These are phyloP conservation scores for Theropithecus gelada DNA, from an alignment of 2,113 vertebrate species.

Conservation along the genomic window DNA sequence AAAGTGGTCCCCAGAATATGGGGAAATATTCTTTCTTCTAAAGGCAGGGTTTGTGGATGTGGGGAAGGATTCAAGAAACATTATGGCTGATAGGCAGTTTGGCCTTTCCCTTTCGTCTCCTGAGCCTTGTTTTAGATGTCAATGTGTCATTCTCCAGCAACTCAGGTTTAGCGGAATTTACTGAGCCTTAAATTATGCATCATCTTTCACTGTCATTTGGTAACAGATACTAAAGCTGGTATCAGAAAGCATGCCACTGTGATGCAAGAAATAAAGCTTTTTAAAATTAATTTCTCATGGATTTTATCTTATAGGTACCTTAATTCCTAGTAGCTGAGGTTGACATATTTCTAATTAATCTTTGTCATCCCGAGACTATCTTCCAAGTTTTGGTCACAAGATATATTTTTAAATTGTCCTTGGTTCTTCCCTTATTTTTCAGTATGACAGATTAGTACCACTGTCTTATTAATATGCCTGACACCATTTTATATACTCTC, in stretches of 20 bases:
- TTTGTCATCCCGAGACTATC: neutral
- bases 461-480: neutral
- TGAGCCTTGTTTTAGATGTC: neutral
- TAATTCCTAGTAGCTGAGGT: neutral
- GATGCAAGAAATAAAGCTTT: neutral
- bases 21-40: neutral
- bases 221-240: neutral
- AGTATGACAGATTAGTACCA: neutral
- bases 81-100: rapidly evolving
- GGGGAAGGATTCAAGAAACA: neutral
- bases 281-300: conserved; percentile 34
- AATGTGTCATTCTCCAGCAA: neutral
- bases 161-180: neutral
- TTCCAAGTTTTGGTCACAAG: conserved; percentile 24
- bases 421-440: neutral
- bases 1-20: neutral
- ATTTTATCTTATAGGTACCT: conserved; percentile 19
- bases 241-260: neutral
- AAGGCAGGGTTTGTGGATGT: neutral
- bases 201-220: conserved; percentile 5
- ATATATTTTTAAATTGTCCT: conserved; percentile 14
- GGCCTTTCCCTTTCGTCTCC: neutral
- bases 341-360: conserved; percentile 34
- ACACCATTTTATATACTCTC: neutral
- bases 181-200: neutral